Conservation (phyloP, 2,888 invertebrate genomes). For the Amphipyra tragopoginis region DNA sequence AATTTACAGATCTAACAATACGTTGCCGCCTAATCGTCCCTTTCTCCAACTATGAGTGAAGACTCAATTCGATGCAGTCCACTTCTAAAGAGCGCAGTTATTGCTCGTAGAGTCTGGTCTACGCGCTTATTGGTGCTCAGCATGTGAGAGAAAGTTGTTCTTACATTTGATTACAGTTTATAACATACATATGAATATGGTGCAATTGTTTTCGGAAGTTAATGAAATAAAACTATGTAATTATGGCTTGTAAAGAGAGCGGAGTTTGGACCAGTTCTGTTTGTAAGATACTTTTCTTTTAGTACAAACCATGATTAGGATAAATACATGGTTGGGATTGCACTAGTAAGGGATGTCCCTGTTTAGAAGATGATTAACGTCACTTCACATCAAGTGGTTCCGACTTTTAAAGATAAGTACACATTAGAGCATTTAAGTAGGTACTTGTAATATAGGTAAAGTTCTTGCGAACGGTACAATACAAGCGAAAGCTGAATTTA, state of each 20-base stretch:
- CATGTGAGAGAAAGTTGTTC: slow-evolving; percentile 69
- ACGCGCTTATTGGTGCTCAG: slow-evolving; percentile 67
- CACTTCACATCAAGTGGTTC: neutral
- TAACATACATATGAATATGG: slow-evolving; percentile 43
- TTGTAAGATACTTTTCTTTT: too few species aligned
- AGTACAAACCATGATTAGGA: too few species aligned
- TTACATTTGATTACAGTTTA: slow-evolving; percentile 44
- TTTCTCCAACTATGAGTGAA: slow-evolving; percentile 43
- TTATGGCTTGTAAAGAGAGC: slow-evolving; percentile 6
- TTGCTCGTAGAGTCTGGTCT: slow-evolving; percentile 64
- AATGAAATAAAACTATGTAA: slow-evolving; percentile 17
- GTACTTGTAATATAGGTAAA: too few species aligned
- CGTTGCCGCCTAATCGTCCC: slow-evolving; percentile 43
- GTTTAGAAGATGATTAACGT: neutral
- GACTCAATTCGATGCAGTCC: slow-evolving; percentile 67
- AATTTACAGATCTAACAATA: slow-evolving; percentile 30
- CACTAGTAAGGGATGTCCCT: neutral
- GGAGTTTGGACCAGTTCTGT: too few species aligned
- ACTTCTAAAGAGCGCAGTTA: slow-evolving; percentile 67
- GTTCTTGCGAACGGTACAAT: too few species aligned
- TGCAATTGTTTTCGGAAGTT: slow-evolving; percentile 41
- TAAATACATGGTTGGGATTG: neutral
- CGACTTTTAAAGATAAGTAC: neutral
- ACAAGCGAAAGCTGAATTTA: too few species aligned
- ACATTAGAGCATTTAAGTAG: too few species aligned